Base-by-base conservation (phyloP, 2,888 invertebrate species). In the Clistopyga incitator region DNA sequence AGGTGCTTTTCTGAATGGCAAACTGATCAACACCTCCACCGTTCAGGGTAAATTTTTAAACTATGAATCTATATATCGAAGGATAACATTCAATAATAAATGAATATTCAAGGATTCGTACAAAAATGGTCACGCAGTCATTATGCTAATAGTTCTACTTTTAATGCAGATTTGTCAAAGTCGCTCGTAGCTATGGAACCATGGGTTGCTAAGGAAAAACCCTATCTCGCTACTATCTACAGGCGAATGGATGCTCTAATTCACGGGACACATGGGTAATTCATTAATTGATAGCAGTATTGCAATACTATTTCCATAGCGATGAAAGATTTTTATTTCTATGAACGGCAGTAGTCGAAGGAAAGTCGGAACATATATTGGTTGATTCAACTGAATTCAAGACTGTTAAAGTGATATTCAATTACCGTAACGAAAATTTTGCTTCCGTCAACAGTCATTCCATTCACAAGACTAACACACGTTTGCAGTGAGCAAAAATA, bases 1-100 rank as follows among this genome's bases (percentile, higher is more conserved):
- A 87, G 97, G 97, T 1, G 97, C 97, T 18, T 97, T 94, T 93
- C 95, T 96, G 82, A 98, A 98, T 93, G 96, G 95, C 1, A 92
- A 94, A 76, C 93, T 92, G 70, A 95, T 97, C 74, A 89, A 90
- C 50, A 95, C 95, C 15, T 96, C 95, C 81, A 92, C 92, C 54
- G 91, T 94, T 86, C 93, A 94, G 91, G 95, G 95, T 95, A 90
- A 77, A 74, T 38, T 18, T 15, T 15, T 42, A n/a, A 42, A 64
- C 13, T 45, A 25, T 25, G 38, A 64, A 47, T 15, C 6, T 10
- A 38, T 18, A 50, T 23, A 38, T 61, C 47, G 23, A 74, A 25
- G 15, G 52, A 78, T 61, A 59, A 72, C 23, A 45, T 78, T 74
- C 68, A 45, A 77, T 68, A 29, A 50, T 65, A 52, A 8, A 47